Evolutionary conservation across 1,140 invertebrate species (phyloP).

Genomic region (Drosophila athabasca): DNA sequence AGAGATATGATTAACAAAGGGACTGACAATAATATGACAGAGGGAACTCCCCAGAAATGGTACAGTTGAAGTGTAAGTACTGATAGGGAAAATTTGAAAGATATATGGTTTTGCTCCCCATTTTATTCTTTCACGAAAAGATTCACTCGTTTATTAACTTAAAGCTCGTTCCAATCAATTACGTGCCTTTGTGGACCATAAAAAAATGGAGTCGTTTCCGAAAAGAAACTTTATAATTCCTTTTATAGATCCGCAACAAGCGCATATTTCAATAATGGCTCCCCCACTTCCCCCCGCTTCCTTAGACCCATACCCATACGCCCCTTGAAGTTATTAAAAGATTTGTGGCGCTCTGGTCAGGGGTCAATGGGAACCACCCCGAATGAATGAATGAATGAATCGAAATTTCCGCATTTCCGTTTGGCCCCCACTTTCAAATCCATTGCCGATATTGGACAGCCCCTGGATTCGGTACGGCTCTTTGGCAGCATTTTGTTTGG

Average conservation of each 20-base stretch:
- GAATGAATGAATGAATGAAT: slow-evolving; percentile 33
- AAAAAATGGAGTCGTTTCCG: slow-evolving; percentile 21
- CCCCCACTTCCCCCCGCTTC: neutral
- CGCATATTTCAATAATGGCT: slow-evolving; percentile 45
- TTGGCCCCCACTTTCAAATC: slow-evolving; percentile 4
- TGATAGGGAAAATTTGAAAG: no score
- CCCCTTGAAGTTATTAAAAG: slow-evolving; percentile 48
- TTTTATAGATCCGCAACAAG: slow-evolving; percentile 42
- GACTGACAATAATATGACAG: no score
- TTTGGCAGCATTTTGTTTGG: slow-evolving; percentile 65
- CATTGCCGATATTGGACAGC: slow-evolving; percentile 15
- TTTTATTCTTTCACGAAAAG: neutral
- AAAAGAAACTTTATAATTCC: slow-evolving; percentile 38
- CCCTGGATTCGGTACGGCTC: slow-evolving; percentile 46
- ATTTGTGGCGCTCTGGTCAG: slow-evolving; percentile 64
- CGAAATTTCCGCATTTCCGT: slow-evolving; percentile 3
- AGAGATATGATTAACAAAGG: no score
- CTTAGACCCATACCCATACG: slow-evolving; percentile 14
- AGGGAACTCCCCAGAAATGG: no score
- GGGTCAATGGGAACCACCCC: slow-evolving; percentile 44
- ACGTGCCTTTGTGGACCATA: slow-evolving; percentile 6
- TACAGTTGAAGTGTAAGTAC: no score
- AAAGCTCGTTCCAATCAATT: slow-evolving; percentile 26
- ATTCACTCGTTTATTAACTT: slow-evolving; percentile 1
- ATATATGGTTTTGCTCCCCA: no score